A percentile compares a stretch with the other conserved stretches of the same genome.
Conservation (phyloP, 2,113 vertebrate species). For the Erythrocercus mccallii region DNA sequence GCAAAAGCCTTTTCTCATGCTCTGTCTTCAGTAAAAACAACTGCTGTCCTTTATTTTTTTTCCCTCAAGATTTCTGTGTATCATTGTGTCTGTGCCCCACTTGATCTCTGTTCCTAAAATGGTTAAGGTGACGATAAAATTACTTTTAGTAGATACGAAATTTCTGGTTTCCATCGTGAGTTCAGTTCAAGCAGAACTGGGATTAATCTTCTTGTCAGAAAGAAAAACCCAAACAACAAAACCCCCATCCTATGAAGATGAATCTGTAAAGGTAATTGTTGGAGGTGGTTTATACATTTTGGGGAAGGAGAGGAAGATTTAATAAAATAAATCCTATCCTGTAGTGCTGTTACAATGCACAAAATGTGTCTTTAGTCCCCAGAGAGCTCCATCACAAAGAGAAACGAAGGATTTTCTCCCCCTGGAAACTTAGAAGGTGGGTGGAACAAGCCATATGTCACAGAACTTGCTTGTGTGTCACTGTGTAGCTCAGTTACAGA, state of each 20-base stretch:
- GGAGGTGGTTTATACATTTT: not conserved
- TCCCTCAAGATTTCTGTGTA: not conserved
- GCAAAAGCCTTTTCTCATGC: not conserved
- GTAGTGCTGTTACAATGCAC: not conserved
- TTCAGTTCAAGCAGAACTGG: not conserved
- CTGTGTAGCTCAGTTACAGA: not conserved
- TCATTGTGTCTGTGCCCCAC: not conserved
- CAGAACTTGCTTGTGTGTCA: not conserved
- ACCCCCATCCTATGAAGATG: rapidly evolving
- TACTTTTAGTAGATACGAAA: not conserved
- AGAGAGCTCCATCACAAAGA: not conserved
- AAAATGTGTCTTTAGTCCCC: not conserved
- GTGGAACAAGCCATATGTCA: not conserved
- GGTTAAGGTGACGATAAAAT: not conserved
- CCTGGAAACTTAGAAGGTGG: not conserved
- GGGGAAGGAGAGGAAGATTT: not conserved
- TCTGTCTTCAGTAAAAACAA: not conserved
- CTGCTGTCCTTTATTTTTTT: not conserved
- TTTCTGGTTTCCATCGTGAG: not conserved
- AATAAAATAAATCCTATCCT: not conserved
- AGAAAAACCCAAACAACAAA: not conserved
- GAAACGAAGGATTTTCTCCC: not conserved
- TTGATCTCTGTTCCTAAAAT: not conserved
- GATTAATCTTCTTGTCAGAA: not conserved
- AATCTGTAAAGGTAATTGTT: not conserved